Evolutionary conservation across 2,888 invertebrate genomes (phyloP).

Genomic region (Anodontia alba): DNA sequence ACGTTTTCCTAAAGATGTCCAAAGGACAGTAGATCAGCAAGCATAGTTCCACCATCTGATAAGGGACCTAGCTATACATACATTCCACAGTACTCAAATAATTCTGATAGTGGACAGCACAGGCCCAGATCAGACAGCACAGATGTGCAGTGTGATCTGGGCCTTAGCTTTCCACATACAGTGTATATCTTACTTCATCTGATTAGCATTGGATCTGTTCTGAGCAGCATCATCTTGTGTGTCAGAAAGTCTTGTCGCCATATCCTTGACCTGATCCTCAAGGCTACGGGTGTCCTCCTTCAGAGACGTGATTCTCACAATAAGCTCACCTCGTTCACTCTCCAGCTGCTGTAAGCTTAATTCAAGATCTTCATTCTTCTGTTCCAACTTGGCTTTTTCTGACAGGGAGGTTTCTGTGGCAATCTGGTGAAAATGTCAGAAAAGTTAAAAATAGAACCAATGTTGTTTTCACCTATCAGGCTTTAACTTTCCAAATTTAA

Average conservation of each 20-base stretch:
- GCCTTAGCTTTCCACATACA: not conserved
- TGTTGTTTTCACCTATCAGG: not conserved
- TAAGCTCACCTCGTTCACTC: constrained; percentile 77
- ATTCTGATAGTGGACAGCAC: too few relatives aligned
- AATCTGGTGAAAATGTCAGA: constrained; percentile 71
- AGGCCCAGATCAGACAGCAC: not conserved
- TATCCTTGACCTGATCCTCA: constrained; percentile 81
- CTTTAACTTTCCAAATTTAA: too few relatives aligned
- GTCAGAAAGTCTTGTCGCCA: constrained; percentile 72
- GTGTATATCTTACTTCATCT: constrained; percentile 78
- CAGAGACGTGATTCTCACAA: constrained; percentile 70
- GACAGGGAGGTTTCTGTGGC: constrained; percentile 83
- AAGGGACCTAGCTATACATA: too few relatives aligned
- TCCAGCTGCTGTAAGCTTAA: constrained; percentile 76
- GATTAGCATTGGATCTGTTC: constrained; percentile 79
- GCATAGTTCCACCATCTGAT: too few relatives aligned
- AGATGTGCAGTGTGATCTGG: not conserved
- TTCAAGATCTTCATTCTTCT: constrained; percentile 83
- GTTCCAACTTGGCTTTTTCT: constrained; percentile 83
- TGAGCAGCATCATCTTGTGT: constrained; percentile 76
- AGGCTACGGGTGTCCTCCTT: constrained; percentile 77
- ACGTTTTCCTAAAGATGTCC: too few relatives aligned
- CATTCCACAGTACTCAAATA: too few relatives aligned
- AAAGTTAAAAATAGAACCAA: not conserved
- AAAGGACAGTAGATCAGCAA: too few relatives aligned